These are phyloP conservation scores for Characodon lateralis DNA, from an alignment of 2,797 vertebrate species.

Conservation along the genomic window DNA sequence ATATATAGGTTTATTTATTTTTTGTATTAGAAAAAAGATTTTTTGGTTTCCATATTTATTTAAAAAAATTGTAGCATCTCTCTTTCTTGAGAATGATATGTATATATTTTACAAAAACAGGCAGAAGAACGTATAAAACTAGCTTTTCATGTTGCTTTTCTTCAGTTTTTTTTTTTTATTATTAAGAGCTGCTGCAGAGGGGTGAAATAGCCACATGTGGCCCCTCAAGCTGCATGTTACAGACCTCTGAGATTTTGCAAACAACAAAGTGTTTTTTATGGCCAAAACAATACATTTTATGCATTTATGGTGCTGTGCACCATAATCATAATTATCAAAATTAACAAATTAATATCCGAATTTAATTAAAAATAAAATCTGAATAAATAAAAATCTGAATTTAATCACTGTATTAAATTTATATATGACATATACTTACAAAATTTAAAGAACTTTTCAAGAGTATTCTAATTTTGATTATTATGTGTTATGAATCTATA, in stretches of 20 bases:
- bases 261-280: neutral
- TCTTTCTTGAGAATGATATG: neutral
- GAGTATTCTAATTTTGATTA: neutral
- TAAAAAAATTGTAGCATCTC: no score
- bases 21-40: neutral
- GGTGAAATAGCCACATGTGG: neutral
- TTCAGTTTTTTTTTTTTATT: neutral
- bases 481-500: neutral
- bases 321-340: neutral
- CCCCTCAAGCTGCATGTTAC: neutral
- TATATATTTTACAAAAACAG: neutral
- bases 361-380: no score
- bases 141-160: neutral
- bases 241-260: neutral
- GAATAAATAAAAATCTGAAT: no score
- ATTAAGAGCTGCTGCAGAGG: neutral
- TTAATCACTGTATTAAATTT: no score
- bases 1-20: neutral
- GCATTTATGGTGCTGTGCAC: neutral
- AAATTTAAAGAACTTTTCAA: neutral
- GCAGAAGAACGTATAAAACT: neutral
- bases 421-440: no score
- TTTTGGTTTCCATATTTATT: neutral
- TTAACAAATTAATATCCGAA: neutral
- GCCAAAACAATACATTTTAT: neutral